Evolutionary conservation across 2,888 invertebrate species (phyloP).

Genomic region (Chaetogeoica ovagalla): DNA sequence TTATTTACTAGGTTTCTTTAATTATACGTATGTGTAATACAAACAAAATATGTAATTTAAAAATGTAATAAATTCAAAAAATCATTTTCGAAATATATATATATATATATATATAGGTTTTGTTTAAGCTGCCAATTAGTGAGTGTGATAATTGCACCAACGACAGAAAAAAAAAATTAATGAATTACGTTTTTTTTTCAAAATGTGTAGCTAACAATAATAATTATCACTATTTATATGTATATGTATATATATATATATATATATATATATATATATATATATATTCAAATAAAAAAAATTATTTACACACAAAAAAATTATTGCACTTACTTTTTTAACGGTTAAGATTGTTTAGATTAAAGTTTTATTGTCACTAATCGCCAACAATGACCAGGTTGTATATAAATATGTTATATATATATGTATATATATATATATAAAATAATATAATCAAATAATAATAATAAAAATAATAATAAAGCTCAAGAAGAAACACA

Average conservation of each 20-base stretch:
- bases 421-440: constrained; percentile 22
- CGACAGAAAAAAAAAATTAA: constrained; percentile 40
- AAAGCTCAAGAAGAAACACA: constrained; percentile 53
- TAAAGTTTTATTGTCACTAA: constrained; percentile 51
- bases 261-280: too few species aligned
- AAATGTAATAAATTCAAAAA: constrained; percentile 36
- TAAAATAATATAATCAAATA: constrained; percentile 38
- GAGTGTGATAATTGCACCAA: constrained; percentile 51
- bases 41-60: constrained; percentile 50
- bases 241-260: background rate
- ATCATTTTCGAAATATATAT: constrained; percentile 12
- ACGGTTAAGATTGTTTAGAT: constrained; percentile 53
- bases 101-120: background rate
- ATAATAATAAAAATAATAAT: constrained; percentile 51
- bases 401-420: constrained; percentile 25
- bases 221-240: constrained; percentile 47
- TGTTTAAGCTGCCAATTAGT: constrained; percentile 46
- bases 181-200: constrained; percentile 35
- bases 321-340: constrained; percentile 52
- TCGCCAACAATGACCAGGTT: constrained; percentile 43
- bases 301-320: constrained; percentile 50
- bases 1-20: constrained; percentile 43
- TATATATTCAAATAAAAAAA: too few species aligned
- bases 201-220: constrained; percentile 51
- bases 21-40: constrained; percentile 46